A percentile compares a stretch with the other conserved stretches of the same genome.
phyloP scores from a whole-genome alignment of 2,113 vertebrate species.

The Donacobius atricapilla region DNA sequence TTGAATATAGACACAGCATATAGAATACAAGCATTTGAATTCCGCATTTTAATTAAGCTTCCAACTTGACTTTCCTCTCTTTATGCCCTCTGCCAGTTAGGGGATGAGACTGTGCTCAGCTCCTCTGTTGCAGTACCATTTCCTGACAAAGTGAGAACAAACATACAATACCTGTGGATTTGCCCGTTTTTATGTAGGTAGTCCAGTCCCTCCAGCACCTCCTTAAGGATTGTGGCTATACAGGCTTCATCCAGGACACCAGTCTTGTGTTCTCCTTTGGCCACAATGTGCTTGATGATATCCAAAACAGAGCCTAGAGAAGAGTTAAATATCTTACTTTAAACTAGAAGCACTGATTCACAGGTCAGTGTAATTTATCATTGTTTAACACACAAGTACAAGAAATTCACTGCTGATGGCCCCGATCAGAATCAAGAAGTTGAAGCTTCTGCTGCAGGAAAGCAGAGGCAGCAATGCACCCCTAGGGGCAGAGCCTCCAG shows the following conservation, averaged over 20 bases:
- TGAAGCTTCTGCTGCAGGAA: background rate
- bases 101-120: background rate
- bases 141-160: background rate
- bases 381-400: background rate
- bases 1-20: background rate
- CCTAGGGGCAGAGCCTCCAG: background rate
- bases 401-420: background rate
- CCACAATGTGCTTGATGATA: constrained; percentile 93
- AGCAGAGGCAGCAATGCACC: background rate
- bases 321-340: background rate
- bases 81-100: background rate
- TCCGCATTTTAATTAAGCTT: background rate
- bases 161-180: constrained; percentile 85
- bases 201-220: constrained; percentile 91
- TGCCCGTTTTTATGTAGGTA: constrained; percentile 96
- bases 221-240: constrained; percentile 89
- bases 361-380: background rate
- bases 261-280: constrained; percentile 90
- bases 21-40: background rate
- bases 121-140: background rate
- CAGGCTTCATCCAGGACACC: constrained; percentile 89
- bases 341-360: background rate
- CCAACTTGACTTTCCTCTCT: background rate
- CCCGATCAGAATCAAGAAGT: background rate
- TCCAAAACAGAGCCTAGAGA: constrained; percentile 89